Evolutionary conservation across 2,797 vertebrate genomes (phyloP), one percentile per base, ranked within the genome.

Genomic region (Moxostoma hubbsi): DNA sequence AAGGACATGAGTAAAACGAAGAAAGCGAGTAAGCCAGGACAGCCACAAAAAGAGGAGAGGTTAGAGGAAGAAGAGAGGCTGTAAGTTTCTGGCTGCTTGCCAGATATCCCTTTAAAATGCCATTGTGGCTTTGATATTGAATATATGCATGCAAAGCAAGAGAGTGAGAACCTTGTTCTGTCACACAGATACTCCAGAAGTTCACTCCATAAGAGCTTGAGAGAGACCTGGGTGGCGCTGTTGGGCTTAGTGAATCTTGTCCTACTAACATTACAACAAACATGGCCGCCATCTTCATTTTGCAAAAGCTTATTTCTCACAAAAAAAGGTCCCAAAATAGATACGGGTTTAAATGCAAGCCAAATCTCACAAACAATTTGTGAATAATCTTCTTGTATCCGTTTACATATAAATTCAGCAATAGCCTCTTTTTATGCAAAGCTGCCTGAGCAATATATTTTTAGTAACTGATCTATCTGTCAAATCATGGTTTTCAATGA

Each of bases 91-190:
- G 91, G 91, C 90, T 88, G 83, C 45, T 80, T 81, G 90, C 90
- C 92, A 93, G 85, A 77, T 90, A 86, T 86, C 86, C 84, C 88
- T 82, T 91, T 88, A 85, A 92, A 92, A 92, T 87, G 86, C 90
- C 89, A 87, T 51, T 68, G 86, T 88, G 85, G 86, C 89, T 88
- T 89, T 89, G 82, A 89, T 89, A 89, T 88, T 84, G 88, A 90
- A 90, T 86, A 86, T 83, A 85, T 84, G 86, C 85, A 80, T 83
- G 79, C 85, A 86, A 84, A 87, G 85, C 87, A 79, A 16, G 51
- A 55, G 59, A 68, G 76, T 65, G 55, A 59, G 65, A 80, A 51
- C 47, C 72, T 83, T 75, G 59, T 83, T 80, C 69, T 67, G 61
- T 59, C 36, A 36, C 36, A 36, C 36, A 36, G 36, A 36, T 36